These are phyloP conservation scores for Cartodere bifasciata DNA, from an alignment of 2,888 invertebrate species.

Conservation along the genomic window DNA sequence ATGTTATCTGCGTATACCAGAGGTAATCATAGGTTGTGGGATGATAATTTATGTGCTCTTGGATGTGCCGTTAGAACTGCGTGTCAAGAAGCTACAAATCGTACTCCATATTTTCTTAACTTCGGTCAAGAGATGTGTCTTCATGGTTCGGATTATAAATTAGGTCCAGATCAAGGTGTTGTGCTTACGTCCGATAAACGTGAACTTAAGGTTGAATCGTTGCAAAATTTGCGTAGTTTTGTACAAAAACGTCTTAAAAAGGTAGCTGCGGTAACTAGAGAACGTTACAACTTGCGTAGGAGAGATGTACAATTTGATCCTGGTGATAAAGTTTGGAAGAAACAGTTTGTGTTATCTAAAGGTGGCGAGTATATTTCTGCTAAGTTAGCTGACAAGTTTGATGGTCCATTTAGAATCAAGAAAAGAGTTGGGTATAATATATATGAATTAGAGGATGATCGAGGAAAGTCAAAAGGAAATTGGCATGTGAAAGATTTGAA, in stretches of 20 bases:
- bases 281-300: conserved; percentile 1
- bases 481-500: conserved; percentile 9
- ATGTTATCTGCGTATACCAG: conserved; percentile 20
- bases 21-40: conserved; percentile 18
- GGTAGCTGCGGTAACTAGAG: neutral
- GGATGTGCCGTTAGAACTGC: conserved; percentile 15
- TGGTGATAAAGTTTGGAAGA: conserved; percentile 4
- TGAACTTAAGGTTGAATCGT: too few species aligned
- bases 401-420: conserved; percentile 11
- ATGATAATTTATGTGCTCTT: conserved; percentile 11
- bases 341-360: conserved; percentile 6
- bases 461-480: conserved; percentile 7
- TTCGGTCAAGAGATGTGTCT: conserved; percentile 14
- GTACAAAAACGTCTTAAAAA: too few species aligned
- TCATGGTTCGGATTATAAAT: conserved; percentile 5
- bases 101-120: conserved; percentile 14
- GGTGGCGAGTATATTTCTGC: conserved; percentile 11
- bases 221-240: too few species aligned
- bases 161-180: too few species aligned
- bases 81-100: conserved; percentile 14
- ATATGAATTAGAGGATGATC: conserved; percentile 7
- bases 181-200: too few species aligned
- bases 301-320: conserved; percentile 1
- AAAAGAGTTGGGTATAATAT: conserved; percentile 4
- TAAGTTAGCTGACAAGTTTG: conserved; percentile 13